Conservation (phyloP, 37 sponge, comb jelly and placozoan species). For the Beroe forskalii region DNA sequence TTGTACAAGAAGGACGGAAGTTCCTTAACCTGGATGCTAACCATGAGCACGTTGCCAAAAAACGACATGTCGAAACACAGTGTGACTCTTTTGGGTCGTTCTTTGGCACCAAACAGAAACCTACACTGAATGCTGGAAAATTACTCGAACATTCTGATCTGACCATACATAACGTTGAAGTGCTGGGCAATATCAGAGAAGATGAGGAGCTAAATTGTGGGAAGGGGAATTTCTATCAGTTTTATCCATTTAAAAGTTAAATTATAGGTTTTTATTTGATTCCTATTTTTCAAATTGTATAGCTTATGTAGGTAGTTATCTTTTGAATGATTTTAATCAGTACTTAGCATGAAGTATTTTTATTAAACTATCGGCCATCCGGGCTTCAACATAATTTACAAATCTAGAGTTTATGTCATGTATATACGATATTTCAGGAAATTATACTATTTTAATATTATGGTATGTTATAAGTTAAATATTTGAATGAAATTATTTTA, state of each 20-base stretch:
- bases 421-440: too few species aligned
- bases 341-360: too few species aligned
- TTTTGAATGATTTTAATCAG: too few species aligned
- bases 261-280: too few species aligned
- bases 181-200: not conserved
- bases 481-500: too few species aligned
- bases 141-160: slow-evolving; percentile 25
- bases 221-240: not conserved
- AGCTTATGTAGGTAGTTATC: too few species aligned
- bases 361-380: too few species aligned
- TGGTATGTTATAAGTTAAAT: too few species aligned
- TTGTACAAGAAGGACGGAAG: slow-evolving; percentile 10
- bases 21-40: not conserved
- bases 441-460: too few species aligned
- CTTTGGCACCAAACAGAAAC: not conserved
- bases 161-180: not conserved
- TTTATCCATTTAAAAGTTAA: not conserved
- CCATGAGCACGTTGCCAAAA: not conserved
- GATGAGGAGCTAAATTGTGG: not conserved
- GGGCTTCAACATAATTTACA: too few species aligned
- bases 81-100: not conserved
- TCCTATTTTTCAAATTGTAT: too few species aligned
- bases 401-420: too few species aligned
- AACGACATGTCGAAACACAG: not conserved
- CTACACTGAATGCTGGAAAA: slow-evolving; percentile 7